Conservation (phyloP, 2,113 vertebrate species). For the Alaudala cheleensis region DNA sequence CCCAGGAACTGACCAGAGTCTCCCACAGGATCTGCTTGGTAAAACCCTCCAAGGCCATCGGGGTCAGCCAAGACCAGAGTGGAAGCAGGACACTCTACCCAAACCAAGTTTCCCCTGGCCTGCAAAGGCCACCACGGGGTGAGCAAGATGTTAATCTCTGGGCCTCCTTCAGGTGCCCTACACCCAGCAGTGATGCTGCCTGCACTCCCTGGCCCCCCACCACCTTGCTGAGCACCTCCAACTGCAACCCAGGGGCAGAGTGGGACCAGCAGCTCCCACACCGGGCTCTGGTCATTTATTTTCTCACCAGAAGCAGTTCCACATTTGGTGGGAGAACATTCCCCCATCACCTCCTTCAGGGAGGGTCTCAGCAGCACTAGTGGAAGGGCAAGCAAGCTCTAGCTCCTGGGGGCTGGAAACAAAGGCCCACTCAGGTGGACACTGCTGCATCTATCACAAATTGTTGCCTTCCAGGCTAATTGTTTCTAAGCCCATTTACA, state of each 20-base stretch:
- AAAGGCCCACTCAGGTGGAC: neutral
- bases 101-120: neutral
- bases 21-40: neutral
- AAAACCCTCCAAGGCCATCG: neutral
- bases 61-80: neutral
- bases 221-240: neutral
- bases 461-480: neutral
- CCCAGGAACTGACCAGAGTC: neutral
- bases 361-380: neutral
- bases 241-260: accelerated
- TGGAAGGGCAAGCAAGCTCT: neutral
- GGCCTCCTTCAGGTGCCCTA: too few species aligned
- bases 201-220: neutral
- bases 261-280: neutral
- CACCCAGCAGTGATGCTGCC: neutral
- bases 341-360: neutral
- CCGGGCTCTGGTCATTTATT: neutral
- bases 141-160: neutral
- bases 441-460: neutral
- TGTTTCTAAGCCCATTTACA: neutral
- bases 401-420: neutral
- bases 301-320: neutral
- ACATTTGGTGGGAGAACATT: accelerated
- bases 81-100: neutral
- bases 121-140: neutral